phyloP scores from a whole-genome alignment of 2,888 invertebrate species.

The Alentia gelatinosa region DNA sequence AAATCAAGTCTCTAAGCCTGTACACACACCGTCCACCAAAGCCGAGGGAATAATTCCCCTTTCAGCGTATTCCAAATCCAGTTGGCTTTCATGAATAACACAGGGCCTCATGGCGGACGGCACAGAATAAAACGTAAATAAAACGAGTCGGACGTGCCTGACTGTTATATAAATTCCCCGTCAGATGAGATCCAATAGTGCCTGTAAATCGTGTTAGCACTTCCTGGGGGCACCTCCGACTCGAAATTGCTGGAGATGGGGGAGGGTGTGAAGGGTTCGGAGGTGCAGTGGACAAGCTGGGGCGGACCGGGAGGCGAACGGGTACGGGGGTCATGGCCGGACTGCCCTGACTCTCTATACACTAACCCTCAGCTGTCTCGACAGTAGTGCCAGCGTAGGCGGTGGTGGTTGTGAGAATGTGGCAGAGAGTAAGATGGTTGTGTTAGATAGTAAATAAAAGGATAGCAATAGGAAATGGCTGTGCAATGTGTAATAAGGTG shows the following conservation, averaged over 20 bases:
- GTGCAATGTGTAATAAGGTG: no score
- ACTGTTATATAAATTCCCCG: background rate
- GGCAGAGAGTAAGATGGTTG: no score
- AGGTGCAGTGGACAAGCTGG: background rate
- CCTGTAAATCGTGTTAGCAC: background rate
- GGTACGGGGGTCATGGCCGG: background rate
- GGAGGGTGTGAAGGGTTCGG: background rate
- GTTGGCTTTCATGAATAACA: background rate
- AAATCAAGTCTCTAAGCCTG: no score
- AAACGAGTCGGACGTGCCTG: background rate
- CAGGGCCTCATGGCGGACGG: background rate
- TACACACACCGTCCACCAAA: no score
- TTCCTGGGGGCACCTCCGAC: background rate
- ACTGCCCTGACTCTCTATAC: background rate
- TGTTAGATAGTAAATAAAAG: no score
- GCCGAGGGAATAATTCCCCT: no score
- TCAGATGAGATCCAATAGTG: constrained; percentile 2
- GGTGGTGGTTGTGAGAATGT: background rate
- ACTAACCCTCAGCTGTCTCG: background rate
- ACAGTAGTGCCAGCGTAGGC: background rate
- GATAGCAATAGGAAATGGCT: no score
- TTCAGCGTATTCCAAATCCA: background rate
- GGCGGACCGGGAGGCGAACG: background rate
- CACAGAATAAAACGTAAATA: background rate
- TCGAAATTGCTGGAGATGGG: background rate